A percentile compares a stretch with the other conserved stretches of the same genome.
Conservation (phyloP, 1,140 invertebrate genomes). For the Nephila pilipes region DNA sequence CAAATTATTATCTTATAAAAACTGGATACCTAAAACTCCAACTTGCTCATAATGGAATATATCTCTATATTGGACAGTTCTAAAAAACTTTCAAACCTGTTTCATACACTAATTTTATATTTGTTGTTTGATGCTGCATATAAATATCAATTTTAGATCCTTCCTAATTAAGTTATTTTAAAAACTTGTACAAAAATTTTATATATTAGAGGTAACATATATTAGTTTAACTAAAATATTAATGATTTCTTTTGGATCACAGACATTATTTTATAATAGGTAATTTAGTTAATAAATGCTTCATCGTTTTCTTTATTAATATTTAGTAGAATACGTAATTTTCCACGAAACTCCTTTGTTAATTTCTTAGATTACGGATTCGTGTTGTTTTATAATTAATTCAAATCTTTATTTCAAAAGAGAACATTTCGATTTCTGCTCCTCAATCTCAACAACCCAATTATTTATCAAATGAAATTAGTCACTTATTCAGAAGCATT, state of each 20-base stretch:
- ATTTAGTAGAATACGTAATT: not conserved
- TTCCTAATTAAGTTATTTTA: too few species aligned
- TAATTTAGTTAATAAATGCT: not conserved
- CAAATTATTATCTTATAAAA: too few species aligned
- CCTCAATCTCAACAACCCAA: not conserved
- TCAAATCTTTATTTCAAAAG: not conserved
- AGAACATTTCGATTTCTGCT: not conserved
- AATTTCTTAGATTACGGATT: not conserved
- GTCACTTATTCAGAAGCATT: not conserved
- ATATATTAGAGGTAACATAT: too few species aligned
- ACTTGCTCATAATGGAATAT: too few species aligned
- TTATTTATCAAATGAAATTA: not conserved
- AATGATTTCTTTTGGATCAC: not conserved
- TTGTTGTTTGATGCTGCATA: too few species aligned
- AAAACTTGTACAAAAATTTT: too few species aligned
- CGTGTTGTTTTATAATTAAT: not conserved
- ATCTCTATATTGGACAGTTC: too few species aligned
- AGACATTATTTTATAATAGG: not conserved
- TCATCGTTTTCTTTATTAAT: not conserved
- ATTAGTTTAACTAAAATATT: not conserved
- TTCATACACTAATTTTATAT: too few species aligned
- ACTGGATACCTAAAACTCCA: too few species aligned
- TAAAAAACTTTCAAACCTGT: too few species aligned
- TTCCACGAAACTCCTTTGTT: not conserved
- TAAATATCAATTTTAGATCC: too few species aligned